Evolutionary conservation across 2,113 vertebrate genomes (phyloP), one percentile per base, ranked within the genome.

Genomic region (Ctenomys sociabilis): DNA sequence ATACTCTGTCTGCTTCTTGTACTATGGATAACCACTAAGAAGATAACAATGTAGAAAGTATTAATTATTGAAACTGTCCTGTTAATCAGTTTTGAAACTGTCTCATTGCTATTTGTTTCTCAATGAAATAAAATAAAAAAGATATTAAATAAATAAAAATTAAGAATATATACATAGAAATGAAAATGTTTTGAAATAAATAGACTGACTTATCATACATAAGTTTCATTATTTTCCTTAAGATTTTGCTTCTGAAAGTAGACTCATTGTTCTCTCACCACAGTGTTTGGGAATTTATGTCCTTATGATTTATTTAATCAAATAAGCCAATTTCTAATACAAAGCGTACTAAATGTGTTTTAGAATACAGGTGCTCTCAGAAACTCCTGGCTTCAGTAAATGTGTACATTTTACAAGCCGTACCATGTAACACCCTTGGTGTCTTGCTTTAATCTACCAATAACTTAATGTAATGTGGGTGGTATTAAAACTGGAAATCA

Each of bases 401-500:
- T 81, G 28, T 66, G 2, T 75, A 22, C 81, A 82, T 68, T 64
- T 91, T 68, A 81, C 86, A 82, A 94, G 75, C 7, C 49, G 19
- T 0, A 0, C 26, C 9, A 59, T 61, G 66, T 52, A 86, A 70
- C 0, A 91, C 1, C 12, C 7, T 8, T 14, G 35, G 4, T 54
- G 35, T n/a, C 49, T 92, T 72, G 40, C 10, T 70, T 80, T 95
- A 83, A 75, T 22, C 54, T 90, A 30, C 19, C 54, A 14, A 90
- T 3, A 92, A 85, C 70, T 83, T 87, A 78, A 84, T 95, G 61
- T 61, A 61, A 8, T 90, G 6, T 73, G 54, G 35, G 40, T 81
- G 30, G 59, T 87, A 92, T 80, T 66, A 75, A 40, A 93, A 75
- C 28, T 73, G 49, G 89, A 93, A 94, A 90, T 49, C 57, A 45